phyloP scores from a whole-genome alignment of 2,113 vertebrate species.

The Neogobius melanostomus region DNA sequence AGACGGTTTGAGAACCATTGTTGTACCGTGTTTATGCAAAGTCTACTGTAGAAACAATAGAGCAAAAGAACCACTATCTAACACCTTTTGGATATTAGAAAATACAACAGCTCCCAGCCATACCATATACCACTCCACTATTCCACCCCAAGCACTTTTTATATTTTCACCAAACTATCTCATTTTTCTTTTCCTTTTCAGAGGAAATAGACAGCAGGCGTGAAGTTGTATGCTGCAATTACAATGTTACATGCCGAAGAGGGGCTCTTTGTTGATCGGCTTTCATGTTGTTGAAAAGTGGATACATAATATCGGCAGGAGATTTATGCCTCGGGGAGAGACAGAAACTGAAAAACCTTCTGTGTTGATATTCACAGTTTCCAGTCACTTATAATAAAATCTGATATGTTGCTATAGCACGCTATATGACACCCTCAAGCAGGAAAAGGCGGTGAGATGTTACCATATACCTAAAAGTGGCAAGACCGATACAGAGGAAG shows the following conservation, averaged over 20 bases:
- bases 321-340: background rate
- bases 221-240: conserved; percentile 2
- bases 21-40: too few species aligned
- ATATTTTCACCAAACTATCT: background rate
- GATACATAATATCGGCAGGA: conserved; percentile 3
- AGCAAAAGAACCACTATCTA: too few species aligned
- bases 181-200: conserved; percentile 39
- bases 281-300: background rate
- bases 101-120: too few species aligned
- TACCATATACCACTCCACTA: background rate
- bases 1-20: too few species aligned
- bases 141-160: conserved; percentile 20
- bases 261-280: background rate
- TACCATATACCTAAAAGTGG: background rate
- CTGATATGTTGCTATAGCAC: background rate
- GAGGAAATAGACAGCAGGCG: background rate
- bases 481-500: too few species aligned
- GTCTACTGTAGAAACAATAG: too few species aligned
- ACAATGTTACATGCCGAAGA: background rate
- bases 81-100: too few species aligned
- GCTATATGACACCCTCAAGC: background rate
- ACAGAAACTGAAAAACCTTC: background rate
- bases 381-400: conserved; percentile 9
- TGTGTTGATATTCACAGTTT: background rate
- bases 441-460: background rate